Evolutionary conservation across 2,797 vertebrate genomes (phyloP), one percentile per base, ranked within the genome.

Genomic region (Enteromius fasciolatus): DNA sequence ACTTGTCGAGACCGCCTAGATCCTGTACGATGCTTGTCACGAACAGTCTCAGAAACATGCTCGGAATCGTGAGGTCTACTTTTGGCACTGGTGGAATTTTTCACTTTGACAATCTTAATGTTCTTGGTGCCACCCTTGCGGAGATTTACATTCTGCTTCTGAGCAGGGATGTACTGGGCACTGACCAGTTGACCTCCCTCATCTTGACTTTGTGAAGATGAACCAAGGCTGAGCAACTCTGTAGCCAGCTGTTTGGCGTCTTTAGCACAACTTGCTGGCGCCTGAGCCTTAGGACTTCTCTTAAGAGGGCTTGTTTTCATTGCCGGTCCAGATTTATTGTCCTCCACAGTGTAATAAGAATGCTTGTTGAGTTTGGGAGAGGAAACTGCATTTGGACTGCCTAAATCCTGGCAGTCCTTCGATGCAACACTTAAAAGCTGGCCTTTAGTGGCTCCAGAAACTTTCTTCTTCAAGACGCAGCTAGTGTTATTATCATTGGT

Each of bases 171-270:
- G 82, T 90, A 94, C 77, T 94, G 94, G n/a, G 90, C 92, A 0
- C 92, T 95, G 46, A 94, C 95, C 89, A 92, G 84, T 8, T 92
- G 89, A 87, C 87, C 74, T 44, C 88, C 94, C 6, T 96, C 95
- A 0, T 96, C 95, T 59, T 94, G 90, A 88, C 94, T 96, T 77
- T 95, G 95, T 0, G 94, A 95, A 3, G 95, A 96, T 0, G 95
- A 95, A 46, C 94, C 95, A 59, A 95, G 92, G 6, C 94, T 95
- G 87, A 93, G 92, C 68, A 94, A 89, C 87, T 96, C 96, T 83
- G 92, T 84, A 0, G 84, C 18, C 0, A 93, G 93, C 81, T 93
- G 90, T 7, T 95, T 94, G 3, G 91, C 90, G 0, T 83, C 64
- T 83, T 41, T 44, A 23, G 57, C 23, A 31, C 77, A 79, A 50